These are phyloP conservation scores for Mirza zaza DNA, from an alignment of 2,113 vertebrate genomes.

Conservation along the genomic window DNA sequence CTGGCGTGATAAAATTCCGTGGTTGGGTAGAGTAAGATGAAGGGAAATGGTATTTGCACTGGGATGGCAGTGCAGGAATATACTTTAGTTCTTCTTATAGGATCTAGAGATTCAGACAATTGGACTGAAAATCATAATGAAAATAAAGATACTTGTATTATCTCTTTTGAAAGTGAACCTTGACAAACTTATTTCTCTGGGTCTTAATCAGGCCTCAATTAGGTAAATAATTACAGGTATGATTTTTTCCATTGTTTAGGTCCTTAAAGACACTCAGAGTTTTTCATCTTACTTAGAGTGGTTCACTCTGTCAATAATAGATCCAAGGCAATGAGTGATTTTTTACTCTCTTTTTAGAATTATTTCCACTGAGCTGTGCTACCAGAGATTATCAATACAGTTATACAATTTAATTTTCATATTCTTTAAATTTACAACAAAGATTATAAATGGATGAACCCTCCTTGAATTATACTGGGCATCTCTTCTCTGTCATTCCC, in stretches of 20 bases:
- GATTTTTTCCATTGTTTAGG: neutral
- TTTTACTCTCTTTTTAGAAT: neutral
- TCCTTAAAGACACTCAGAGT: neutral
- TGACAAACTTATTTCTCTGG: neutral
- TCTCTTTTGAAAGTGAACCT: neutral
- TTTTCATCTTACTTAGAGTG: neutral
- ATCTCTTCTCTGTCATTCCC: neutral
- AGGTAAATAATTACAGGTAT: neutral
- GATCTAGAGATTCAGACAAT: neutral
- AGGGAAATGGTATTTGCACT: neutral
- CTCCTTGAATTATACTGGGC: neutral
- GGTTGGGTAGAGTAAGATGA: constrained; percentile 20
- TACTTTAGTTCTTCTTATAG: neutral
- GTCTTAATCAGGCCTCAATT: neutral
- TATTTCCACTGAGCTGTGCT: neutral
- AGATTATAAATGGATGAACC: neutral
- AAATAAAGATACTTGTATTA: constrained; percentile 5
- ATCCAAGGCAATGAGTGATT: neutral
- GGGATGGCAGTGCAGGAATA: neutral
- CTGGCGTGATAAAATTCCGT: constrained; percentile 2
- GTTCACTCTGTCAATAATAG: neutral
- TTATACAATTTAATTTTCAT: neutral
- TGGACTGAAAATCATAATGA: neutral
- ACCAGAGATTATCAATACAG: neutral
- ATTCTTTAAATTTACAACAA: neutral